These are phyloP conservation scores for Drosophila setifemur DNA, from an alignment of 1,140 invertebrate genomes.

Conservation along the genomic window DNA sequence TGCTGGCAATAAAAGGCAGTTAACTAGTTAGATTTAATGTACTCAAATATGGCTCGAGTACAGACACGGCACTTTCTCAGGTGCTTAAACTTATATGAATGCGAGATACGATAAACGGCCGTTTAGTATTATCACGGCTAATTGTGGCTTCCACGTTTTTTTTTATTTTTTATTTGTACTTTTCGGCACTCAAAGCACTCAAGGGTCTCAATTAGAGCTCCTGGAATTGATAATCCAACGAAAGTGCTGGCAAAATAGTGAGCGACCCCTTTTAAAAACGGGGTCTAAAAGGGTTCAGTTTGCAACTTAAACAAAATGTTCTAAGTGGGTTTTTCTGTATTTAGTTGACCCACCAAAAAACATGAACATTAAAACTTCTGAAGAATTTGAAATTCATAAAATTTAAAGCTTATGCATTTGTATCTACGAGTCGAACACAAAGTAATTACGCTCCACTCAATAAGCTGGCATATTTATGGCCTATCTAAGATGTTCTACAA, in stretches of 20 bases:
- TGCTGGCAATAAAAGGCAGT: conserved; percentile 80
- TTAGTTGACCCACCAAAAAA: too few relatives aligned
- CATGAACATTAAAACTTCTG: too few relatives aligned
- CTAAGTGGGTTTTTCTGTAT: conserved; percentile 1
- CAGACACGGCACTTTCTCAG: conserved; percentile 69
- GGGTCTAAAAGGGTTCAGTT: conserved; percentile 4
- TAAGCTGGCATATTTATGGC: conserved; percentile 29
- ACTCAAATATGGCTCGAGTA: conserved; percentile 79
- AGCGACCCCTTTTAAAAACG: conserved; percentile 12
- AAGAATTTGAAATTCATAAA: too few relatives aligned
- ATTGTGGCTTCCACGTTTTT: conserved; percentile 4
- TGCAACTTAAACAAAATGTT: neutral
- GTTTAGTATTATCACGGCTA: conserved; percentile 25
- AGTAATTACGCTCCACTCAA: neutral
- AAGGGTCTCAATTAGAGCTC: conserved; percentile 18
- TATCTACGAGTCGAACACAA: too few relatives aligned
- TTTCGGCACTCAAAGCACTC: conserved; percentile 6
- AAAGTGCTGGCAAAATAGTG: neutral
- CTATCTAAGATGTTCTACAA: conserved; percentile 24
- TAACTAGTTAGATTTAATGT: conserved; percentile 81
- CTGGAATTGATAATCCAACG: conserved; percentile 19
- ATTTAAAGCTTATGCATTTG: too few relatives aligned
- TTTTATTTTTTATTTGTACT: neutral
- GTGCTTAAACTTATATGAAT: conserved; percentile 52
- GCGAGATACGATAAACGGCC: conserved; percentile 32